phyloP scores from a whole-genome alignment of 2,113 vertebrate genomes.

The Pachypanchax playfairii region DNA sequence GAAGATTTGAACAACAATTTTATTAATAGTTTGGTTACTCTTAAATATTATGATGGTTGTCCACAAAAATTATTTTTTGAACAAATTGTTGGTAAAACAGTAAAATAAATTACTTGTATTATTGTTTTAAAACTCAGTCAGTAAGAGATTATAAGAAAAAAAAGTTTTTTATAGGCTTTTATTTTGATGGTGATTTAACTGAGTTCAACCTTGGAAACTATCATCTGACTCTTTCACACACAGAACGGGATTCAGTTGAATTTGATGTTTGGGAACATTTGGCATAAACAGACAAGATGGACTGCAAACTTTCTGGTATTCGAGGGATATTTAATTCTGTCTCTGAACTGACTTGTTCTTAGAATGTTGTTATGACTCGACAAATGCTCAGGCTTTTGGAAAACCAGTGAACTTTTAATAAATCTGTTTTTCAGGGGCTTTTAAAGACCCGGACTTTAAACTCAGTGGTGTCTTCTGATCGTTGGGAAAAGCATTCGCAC shows the following conservation, averaged over 20 bases:
- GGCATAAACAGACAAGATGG: neutral
- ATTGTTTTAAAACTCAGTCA: no score
- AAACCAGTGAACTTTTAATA: neutral
- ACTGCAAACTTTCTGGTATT: neutral
- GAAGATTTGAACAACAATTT: no score
- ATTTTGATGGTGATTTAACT: no score
- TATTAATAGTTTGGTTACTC: no score
- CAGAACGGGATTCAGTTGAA: neutral
- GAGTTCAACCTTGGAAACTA: neutral
- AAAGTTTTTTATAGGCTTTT: no score
- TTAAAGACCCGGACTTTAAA: constrained; percentile 9
- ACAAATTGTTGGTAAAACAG: no score
- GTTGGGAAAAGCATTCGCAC: no score
- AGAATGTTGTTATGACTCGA: constrained; percentile 1
- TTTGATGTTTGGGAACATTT: constrained; percentile 12
- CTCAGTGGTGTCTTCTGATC: neutral
- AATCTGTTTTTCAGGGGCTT: no score
- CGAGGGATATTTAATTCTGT: constrained; percentile 9
- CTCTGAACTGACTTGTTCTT: neutral
- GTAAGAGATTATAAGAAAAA: no score
- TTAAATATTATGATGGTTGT: no score
- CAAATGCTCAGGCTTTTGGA: neutral
- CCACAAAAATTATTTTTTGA: no score
- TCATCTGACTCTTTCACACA: neutral
- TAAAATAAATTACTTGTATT: no score